Percentiles rank a stretch among this genome's conserved stretches.
These are phyloP conservation scores for Myiotriccus ornatus DNA, from an alignment of 2,797 vertebrate genomes.

Conservation along the genomic window DNA sequence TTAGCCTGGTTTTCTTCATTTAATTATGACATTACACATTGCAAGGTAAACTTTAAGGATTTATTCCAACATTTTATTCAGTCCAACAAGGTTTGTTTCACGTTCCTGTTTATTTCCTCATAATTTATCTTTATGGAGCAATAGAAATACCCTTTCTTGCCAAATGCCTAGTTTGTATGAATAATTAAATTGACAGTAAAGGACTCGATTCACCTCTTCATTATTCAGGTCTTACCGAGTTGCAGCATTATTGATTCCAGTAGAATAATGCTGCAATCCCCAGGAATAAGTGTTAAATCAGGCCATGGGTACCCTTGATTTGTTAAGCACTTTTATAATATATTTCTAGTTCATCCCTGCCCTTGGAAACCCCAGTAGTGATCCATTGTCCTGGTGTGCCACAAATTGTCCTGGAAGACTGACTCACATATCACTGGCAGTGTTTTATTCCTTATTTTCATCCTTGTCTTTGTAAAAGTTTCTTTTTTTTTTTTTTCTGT, in stretches of 20 bases:
- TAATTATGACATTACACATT: neutral
- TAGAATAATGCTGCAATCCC: neutral
- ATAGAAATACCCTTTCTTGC: slow-evolving; percentile 36
- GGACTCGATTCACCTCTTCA: slow-evolving; percentile 15
- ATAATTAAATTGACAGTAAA: slow-evolving; percentile 49
- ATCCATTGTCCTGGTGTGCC: neutral
- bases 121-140: slow-evolving; percentile 50
- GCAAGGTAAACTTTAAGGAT: slow-evolving; percentile 49
- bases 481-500: neutral
- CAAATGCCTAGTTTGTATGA: slow-evolving; percentile 32
- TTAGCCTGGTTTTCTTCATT: neutral
- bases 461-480: neutral
- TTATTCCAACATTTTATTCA: slow-evolving; percentile 28
- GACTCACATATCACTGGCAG: neutral
- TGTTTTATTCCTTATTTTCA: neutral
- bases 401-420: neutral
- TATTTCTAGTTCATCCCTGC: neutral
- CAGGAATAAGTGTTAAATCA: slow-evolving; percentile 5
- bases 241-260: slow-evolving; percentile 40
- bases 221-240: slow-evolving; percentile 18
- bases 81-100: neutral
- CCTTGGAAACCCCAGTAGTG: neutral
- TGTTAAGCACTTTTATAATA: neutral
- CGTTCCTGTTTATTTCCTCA: slow-evolving; percentile 31
- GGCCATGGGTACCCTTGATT: neutral